Base-by-base conservation (phyloP, 2,888 invertebrate species). In the Oscheius sp. region DNA sequence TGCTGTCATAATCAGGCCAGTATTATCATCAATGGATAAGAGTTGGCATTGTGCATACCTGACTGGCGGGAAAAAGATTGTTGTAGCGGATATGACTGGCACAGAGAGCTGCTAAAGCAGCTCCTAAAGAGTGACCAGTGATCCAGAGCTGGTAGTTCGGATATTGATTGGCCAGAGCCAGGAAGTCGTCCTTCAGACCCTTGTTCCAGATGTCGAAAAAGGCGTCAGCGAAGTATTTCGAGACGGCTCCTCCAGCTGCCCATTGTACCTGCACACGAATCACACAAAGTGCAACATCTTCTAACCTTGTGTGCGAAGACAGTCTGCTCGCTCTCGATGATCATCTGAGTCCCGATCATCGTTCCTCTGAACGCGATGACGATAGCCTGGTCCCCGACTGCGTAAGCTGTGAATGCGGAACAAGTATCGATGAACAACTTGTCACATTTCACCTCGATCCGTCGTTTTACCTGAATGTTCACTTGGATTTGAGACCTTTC, bases 61-160 rank as follows among this genome's bases (percentile, higher is more conserved):
- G 70, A 51, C 73, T 62, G 10, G 70, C 73, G 5, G 65, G 65
- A 57, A 65, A 65, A 9, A 73, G 32, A 29, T 48, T 37, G 21
- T 73, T 63, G 48, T 47, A 50, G 3, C 51, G 55, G 35, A 73
- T 65, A 48, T 65, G 77, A 11, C 78, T 77, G 50, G 83, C 83
- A 66, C 82, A 79, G 13, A 85, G 74, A 0, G 80, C 80, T 21
- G 85, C 85, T 77, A 85, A 76, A 37, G 85, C 82, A 47, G 83
- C 85, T 58, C 85, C 81, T 55, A 85, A 75, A 48, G 80, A 81
- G 76, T 83, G 84, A 35, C 82, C 82, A 29, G 79, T 81, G 1
- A 72, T 55, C 78, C 79, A 82, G 57, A 84, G 75, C 60, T 79
- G 75, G 66, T 81, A 84, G 70, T 79, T 78, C 13, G 83, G 83